These are phyloP conservation scores for Nemotelus pantherinus DNA, from an alignment of 2,888 invertebrate species.

Conservation along the genomic window DNA sequence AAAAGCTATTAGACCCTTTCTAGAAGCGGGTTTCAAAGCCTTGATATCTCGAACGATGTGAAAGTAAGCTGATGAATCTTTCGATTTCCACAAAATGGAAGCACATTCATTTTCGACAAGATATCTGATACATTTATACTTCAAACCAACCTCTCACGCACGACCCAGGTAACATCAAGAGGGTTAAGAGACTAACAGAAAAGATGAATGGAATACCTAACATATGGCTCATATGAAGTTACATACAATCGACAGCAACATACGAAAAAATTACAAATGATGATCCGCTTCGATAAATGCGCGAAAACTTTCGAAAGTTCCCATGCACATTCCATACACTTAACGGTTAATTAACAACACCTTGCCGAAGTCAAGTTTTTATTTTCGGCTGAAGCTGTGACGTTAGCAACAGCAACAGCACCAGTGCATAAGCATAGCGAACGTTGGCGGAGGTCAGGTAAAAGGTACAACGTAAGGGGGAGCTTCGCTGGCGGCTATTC, in stretches of 20 bases:
- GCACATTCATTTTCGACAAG: no score
- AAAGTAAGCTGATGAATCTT: no score
- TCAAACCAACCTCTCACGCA: no score
- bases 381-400: no score
- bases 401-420: background rate
- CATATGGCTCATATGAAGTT: background rate
- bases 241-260: background rate
- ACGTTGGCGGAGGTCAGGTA: slow-evolving; percentile 39
- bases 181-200: slow-evolving; percentile 18
- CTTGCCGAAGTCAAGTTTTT: slow-evolving; percentile 20
- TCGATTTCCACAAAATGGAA: no score
- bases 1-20: no score
- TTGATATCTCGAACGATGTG: no score
- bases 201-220: slow-evolving; percentile 30
- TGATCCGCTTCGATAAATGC: slow-evolving; percentile 24
- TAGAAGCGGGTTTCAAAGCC: no score
- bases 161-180: background rate
- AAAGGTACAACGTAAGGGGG: background rate
- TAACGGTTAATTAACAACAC: slow-evolving; percentile 40
- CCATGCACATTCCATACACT: slow-evolving; percentile 35
- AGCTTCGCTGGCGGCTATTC: background rate
- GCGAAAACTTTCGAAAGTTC: slow-evolving; percentile 33
- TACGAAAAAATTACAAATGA: background rate
- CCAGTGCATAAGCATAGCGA: slow-evolving; percentile 11
- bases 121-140: no score